A percentile compares a stretch with the other conserved stretches of the same genome.
Conservation (phyloP, 2,888 invertebrate genomes). For the Ormyrus thymus region DNA sequence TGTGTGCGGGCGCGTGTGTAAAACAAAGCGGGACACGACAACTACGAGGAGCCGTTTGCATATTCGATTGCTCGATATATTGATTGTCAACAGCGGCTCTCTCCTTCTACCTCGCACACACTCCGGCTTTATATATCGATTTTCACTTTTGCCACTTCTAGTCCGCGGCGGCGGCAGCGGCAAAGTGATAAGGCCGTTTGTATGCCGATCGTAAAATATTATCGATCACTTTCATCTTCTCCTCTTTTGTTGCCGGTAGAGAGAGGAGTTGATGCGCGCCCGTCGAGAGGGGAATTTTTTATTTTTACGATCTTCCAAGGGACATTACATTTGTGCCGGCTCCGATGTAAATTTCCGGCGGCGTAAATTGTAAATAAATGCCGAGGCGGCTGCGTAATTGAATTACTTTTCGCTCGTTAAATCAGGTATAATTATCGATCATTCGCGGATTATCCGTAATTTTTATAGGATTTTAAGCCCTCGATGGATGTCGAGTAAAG, state of each 20-base stretch:
- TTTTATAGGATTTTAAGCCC: too few species aligned
- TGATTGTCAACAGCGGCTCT: conserved; percentile 37
- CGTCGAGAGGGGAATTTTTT: background rate
- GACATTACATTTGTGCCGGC: too few species aligned
- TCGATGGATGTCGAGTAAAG: too few species aligned
- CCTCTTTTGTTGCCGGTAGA: background rate
- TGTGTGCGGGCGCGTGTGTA: background rate
- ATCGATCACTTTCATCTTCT: conserved; percentile 45
- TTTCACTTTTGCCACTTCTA: conserved; percentile 50
- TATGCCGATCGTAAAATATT: conserved; percentile 54
- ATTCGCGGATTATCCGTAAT: too few species aligned
- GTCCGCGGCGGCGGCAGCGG: background rate
- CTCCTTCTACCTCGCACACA: conserved; percentile 23
- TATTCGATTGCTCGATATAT: conserved; percentile 49
- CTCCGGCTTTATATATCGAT: conserved; percentile 32
- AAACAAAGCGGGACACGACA: conserved; percentile 22
- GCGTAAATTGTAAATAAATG: too few species aligned
- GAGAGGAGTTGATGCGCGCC: background rate
- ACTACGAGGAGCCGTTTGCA: conserved; percentile 28
- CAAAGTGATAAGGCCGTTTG: conserved; percentile 46
- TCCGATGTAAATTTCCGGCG: too few species aligned
- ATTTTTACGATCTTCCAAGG: too few species aligned
- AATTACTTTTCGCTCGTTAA: too few species aligned
- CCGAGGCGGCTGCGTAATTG: too few species aligned
- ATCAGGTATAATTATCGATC: too few species aligned